phyloP scores from a whole-genome alignment of 2,113 vertebrate species.

The Trichechus manatus region DNA sequence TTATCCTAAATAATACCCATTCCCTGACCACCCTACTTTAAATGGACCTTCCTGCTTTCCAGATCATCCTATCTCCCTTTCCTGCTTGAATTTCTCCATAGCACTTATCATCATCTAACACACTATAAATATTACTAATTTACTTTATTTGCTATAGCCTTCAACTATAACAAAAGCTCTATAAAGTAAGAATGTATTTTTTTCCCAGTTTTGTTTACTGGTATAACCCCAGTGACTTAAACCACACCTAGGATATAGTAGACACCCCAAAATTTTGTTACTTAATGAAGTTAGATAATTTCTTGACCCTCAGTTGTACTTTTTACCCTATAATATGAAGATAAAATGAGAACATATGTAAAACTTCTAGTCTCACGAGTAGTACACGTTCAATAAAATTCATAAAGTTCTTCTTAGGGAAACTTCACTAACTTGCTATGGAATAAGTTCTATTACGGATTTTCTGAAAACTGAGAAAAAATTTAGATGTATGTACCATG shows the following conservation, averaged over 20 bases:
- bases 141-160: not conserved
- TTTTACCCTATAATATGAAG: not conserved
- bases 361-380: not conserved
- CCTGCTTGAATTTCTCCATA: not conserved
- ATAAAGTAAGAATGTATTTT: not conserved
- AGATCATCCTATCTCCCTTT: not conserved
- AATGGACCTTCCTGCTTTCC: not conserved
- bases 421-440: not conserved
- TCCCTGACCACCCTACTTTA: not conserved
- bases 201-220: not conserved
- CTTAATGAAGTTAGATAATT: not conserved
- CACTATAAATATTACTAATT: not conserved
- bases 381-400: not conserved
- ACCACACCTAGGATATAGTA: not conserved
- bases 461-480: conserved; percentile 37
- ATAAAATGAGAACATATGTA: not conserved
- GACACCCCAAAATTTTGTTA: not conserved
- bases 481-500: not conserved
- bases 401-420: not conserved
- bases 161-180: not conserved
- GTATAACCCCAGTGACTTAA: not conserved
- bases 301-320: not conserved
- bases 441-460: not conserved
- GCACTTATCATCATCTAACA: not conserved
- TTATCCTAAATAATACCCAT: conserved; percentile 18